These are phyloP conservation scores for Chionodraco myersi DNA, from an alignment of 2,113 vertebrate species.

Conservation along the genomic window DNA sequence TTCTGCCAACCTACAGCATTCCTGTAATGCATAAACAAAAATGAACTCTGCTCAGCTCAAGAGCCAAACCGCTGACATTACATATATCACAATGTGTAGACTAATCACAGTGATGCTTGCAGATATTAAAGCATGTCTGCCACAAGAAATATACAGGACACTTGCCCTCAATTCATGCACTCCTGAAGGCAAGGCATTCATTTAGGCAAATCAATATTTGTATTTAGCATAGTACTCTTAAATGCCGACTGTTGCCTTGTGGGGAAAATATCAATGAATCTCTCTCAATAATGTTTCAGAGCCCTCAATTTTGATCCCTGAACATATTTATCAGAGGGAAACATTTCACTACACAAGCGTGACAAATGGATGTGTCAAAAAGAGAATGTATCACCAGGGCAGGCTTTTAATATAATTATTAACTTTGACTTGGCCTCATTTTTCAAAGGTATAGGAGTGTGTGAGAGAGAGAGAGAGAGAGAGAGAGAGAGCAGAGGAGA, in stretches of 20 bases:
- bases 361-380: slow-evolving; percentile 71
- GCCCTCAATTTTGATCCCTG: slow-evolving; percentile 57
- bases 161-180: slow-evolving; percentile 41
- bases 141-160: slow-evolving; percentile 49
- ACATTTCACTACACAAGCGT: slow-evolving; percentile 58
- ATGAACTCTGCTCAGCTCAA: slow-evolving; percentile 32
- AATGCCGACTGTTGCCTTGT: slow-evolving; percentile 60
- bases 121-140: slow-evolving; percentile 33
- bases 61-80: background rate
- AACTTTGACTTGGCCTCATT: slow-evolving; percentile 70
- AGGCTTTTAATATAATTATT: slow-evolving; percentile 77
- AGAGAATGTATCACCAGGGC: slow-evolving; percentile 63
- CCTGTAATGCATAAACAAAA: slow-evolving; percentile 47
- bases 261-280: slow-evolving; percentile 64
- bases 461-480: too few relatives aligned
- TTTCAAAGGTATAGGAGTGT: slow-evolving; percentile 42
- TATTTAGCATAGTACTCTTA: slow-evolving; percentile 71
- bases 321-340: slow-evolving; percentile 62
- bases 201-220: slow-evolving; percentile 67
- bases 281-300: slow-evolving; percentile 48
- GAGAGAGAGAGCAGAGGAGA: too few relatives aligned
- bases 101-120: slow-evolving; percentile 1
- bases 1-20: slow-evolving; percentile 53
- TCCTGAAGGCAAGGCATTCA: slow-evolving; percentile 61
- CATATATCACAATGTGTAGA: background rate